A percentile compares a stretch with the other conserved stretches of the same genome.
Evolutionary conservation across 1,140 invertebrate genomes (phyloP).

Genomic region (Brachionus plicatilis): DNA sequence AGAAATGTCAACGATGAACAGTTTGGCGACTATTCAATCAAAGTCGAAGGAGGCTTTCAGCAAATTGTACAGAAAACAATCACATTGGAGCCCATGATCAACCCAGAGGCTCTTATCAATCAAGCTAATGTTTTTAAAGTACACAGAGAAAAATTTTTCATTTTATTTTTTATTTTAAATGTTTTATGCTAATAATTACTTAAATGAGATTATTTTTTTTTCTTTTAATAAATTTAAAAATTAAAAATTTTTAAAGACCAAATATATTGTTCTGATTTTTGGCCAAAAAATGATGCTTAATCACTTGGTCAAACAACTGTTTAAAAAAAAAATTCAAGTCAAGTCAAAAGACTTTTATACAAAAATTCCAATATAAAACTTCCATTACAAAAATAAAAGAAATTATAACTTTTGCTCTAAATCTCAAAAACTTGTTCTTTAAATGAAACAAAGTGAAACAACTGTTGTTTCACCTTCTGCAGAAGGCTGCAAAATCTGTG

Average conservation of each 20-base stretch:
- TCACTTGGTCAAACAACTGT: too few species aligned
- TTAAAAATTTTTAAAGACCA: conserved; percentile 14
- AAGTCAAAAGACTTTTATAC: too few species aligned
- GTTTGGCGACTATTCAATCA: conserved; percentile 37
- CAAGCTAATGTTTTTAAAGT: neutral
- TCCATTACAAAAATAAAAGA: too few species aligned
- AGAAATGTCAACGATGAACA: conserved; percentile 28
- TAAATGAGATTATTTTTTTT: neutral
- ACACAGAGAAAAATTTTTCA: neutral
- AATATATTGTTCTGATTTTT: conserved; percentile 34
- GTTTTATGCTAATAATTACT: neutral
- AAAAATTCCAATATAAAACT: too few species aligned
- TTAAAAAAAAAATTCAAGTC: too few species aligned
- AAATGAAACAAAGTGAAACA: too few species aligned
- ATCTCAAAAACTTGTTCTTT: too few species aligned
- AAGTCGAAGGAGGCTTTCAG: conserved; percentile 17
- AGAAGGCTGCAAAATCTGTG: too few species aligned
- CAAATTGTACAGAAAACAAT: conserved; percentile 38
- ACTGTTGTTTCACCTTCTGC: too few species aligned
- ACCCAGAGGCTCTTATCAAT: neutral
- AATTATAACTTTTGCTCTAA: too few species aligned
- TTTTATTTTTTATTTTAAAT: neutral
- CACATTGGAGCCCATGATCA: conserved; percentile 28
- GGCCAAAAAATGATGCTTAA: neutral
- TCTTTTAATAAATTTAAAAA: neutral